phyloP scores from a whole-genome alignment of 2,113 vertebrate species.

The Osmerus mordax region DNA sequence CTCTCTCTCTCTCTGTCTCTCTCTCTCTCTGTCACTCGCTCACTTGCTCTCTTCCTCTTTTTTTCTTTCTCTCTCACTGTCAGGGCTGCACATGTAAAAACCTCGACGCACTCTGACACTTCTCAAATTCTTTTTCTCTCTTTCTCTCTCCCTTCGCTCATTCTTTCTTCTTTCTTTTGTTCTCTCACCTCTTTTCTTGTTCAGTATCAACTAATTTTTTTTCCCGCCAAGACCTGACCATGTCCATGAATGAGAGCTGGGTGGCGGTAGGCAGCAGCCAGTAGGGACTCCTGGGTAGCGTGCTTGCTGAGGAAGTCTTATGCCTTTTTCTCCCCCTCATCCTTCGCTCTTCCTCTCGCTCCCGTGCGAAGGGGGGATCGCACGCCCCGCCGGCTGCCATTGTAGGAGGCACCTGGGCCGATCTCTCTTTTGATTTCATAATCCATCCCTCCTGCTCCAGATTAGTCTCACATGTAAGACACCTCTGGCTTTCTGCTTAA shows the following conservation, averaged over 20 bases:
- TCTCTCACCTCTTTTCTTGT: background rate
- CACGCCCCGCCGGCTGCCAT: conserved; percentile 51
- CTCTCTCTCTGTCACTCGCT: conserved; percentile 51
- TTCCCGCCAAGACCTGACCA: too few species aligned
- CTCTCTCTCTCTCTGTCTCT: conserved; percentile 50
- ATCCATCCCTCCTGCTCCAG: conserved; percentile 69
- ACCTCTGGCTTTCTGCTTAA: conserved; percentile 69
- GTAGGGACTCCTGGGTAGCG: conserved; percentile 38
- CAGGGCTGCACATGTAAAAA: conserved; percentile 50
- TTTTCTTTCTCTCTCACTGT: background rate
- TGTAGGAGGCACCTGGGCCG: conserved; percentile 64
- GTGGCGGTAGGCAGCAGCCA: conserved; percentile 18
- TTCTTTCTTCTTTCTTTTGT: background rate
- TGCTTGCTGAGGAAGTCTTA: conserved; percentile 46
- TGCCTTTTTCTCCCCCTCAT: background rate
- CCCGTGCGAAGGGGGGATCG: conserved; percentile 33
- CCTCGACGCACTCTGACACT: conserved; percentile 48
- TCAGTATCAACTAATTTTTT: too few species aligned
- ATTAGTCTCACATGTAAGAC: conserved; percentile 68
- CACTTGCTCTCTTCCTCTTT: background rate
- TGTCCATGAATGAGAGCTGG: conserved; percentile 25
- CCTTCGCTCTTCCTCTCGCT: conserved; percentile 1
- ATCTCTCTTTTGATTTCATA: conserved; percentile 73
- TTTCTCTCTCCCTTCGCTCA: background rate
- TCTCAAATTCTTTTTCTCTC: conserved; percentile 24